Evolutionary conservation across 2,888 invertebrate genomes (phyloP).

Genomic region (Biston betularia): DNA sequence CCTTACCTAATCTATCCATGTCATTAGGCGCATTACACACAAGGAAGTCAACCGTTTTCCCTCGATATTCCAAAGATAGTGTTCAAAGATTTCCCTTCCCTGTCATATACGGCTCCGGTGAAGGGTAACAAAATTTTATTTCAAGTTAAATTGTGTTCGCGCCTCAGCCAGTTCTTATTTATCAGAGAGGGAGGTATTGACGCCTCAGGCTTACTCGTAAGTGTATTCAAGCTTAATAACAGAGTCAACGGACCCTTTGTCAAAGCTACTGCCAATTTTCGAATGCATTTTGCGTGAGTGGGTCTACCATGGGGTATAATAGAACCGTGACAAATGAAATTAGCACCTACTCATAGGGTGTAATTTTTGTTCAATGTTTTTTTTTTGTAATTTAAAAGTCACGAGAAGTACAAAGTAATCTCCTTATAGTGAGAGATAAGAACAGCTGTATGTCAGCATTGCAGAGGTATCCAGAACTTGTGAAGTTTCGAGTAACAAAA

Average conservation of each 20-base stretch:
- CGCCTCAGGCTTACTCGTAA: slow-evolving; percentile 62
- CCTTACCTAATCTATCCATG: slow-evolving; percentile 50
- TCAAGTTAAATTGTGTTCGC: slow-evolving; percentile 83
- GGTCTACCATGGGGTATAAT: slow-evolving; percentile 35
- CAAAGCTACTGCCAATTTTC: slow-evolving; percentile 67
- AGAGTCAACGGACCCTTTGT: slow-evolving; percentile 70
- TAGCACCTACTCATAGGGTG: slow-evolving; percentile 19
- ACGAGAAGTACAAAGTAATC: no score
- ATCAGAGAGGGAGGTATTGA: slow-evolving; percentile 67
- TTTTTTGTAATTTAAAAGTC: not conserved
- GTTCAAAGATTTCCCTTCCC: slow-evolving; percentile 61
- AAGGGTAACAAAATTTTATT: slow-evolving; percentile 82
- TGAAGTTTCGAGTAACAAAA: no score
- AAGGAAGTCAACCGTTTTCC: slow-evolving; percentile 65
- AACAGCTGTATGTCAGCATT: no score
- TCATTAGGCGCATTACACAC: slow-evolving; percentile 74
- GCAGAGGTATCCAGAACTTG: no score
- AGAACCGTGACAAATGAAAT: slow-evolving; percentile 41
- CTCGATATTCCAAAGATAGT: slow-evolving; percentile 59
- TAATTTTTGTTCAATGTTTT: slow-evolving; percentile 6
- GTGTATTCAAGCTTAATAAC: slow-evolving; percentile 65
- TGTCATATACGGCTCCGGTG: slow-evolving; percentile 71
- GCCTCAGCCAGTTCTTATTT: slow-evolving; percentile 77
- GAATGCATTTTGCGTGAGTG: slow-evolving; percentile 61
- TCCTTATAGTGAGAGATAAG: no score